These are phyloP conservation scores for Brachyrhaphis roseni DNA, from an alignment of 2,797 vertebrate species.

Conservation along the genomic window DNA sequence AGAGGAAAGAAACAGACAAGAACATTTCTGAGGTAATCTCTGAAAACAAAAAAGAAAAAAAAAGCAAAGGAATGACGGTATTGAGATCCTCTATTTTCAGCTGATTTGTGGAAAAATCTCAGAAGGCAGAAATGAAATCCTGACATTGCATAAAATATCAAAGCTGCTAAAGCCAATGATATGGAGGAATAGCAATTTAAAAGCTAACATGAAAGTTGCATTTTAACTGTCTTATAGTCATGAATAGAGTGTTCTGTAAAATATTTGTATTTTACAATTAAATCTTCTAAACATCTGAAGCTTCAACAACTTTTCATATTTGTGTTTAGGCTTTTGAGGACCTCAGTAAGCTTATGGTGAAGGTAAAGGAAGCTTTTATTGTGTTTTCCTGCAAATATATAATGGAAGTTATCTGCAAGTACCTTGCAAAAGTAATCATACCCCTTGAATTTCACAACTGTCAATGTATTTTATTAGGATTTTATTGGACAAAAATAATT, in stretches of 20 bases:
- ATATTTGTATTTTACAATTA: not conserved
- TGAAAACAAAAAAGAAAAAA: not conserved
- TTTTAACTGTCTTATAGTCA: not conserved
- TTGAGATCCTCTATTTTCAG: not conserved
- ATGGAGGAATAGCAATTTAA: not conserved
- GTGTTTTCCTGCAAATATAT: not conserved
- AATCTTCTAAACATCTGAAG: slow-evolving; percentile 18
- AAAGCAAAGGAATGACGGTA: not conserved
- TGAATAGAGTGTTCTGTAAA: not conserved
- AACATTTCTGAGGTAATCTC: slow-evolving; percentile 94
- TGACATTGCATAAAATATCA: not conserved
- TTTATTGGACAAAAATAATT: not conserved
- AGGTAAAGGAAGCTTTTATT: slow-evolving; percentile 81
- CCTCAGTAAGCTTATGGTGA: slow-evolving; percentile 97
- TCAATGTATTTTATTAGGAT: not conserved
- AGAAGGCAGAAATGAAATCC: not conserved
- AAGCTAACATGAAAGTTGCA: not conserved
- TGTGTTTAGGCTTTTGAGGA: slow-evolving; percentile 94
- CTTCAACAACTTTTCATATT: slow-evolving; percentile 14
- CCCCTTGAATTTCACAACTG: not conserved
- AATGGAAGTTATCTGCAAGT: not conserved
- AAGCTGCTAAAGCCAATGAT: not conserved
- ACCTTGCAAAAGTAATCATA: not conserved
- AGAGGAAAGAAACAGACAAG: slow-evolving; percentile 98
- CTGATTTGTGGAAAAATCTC: not conserved